Base-by-base conservation (phyloP, 64 coral and sea anemone genomes). In the Dendronephthya gigantea region DNA sequence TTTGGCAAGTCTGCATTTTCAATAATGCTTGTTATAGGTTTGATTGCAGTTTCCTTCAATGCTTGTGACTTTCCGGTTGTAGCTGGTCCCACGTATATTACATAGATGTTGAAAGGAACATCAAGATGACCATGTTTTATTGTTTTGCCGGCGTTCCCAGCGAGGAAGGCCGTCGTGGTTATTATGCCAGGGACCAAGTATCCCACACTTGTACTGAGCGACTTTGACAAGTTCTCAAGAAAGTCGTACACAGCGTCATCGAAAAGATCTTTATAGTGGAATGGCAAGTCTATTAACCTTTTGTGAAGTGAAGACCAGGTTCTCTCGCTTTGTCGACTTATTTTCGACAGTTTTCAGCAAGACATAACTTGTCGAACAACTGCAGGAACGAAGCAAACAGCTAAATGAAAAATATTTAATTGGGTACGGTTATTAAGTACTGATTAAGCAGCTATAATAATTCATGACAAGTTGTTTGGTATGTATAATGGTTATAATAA, bases 11-110 rank as follows among this genome's bases (percentile, higher is more conserved):
- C 91, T 0, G 49, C 22, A 19, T 86, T 47, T 36, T 89, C 45
- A 33, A 74, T 87, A 28, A 89, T 38, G 38, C 31, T 83, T 6
- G 49, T 65, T 13, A 89, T 39, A 16, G 84, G 81, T 8, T 68
- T 40, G 38, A 83, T 37, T 68, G 40, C 35, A 23, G 35, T 76
- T 43, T 82, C 86, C 65, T 92, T 92, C 25, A 88, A 22, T 7
- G 86, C 83, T 29, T 88, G 90, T 5, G 90, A 88, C 85, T 88
- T 92, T 12, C 87, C 90, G 11, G 90, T 92, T 35, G 86, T 40
- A 12, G 90, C 62, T 13, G 82, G 86, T 11, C 86, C 86, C 88
- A 88, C 83, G 9, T 88, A 88, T 22, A 85, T 19, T 15, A 88
- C 13, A 45, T 49, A 89, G 1, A 92, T 7, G 35, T 92, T 89